These are phyloP conservation scores for Forbesichthys agassizii DNA, from an alignment of 2,113 vertebrate genomes.

Conservation along the genomic window DNA sequence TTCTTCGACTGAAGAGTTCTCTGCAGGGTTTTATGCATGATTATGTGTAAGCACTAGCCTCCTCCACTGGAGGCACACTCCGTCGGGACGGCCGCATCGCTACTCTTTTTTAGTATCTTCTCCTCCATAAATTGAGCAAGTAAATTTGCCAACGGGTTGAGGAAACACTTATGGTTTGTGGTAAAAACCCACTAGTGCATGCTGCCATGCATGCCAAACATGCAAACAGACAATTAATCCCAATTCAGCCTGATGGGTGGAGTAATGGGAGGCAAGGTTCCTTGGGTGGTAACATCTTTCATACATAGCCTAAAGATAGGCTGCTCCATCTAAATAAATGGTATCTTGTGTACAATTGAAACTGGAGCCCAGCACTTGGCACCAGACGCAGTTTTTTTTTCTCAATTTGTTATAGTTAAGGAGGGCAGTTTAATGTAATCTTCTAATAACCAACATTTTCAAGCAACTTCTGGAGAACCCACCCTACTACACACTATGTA, in stretches of 20 bases:
- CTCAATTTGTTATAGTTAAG: background rate
- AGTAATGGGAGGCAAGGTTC: slow-evolving; percentile 34
- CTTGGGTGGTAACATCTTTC: slow-evolving; percentile 24
- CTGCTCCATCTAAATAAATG: slow-evolving; percentile 10
- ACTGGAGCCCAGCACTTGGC: background rate
- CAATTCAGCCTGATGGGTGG: slow-evolving; percentile 51
- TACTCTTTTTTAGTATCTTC: slow-evolving; percentile 63
- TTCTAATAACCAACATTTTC: background rate
- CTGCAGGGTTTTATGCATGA: background rate
- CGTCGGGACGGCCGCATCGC: slow-evolving; percentile 43
- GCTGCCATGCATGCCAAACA: slow-evolving; percentile 55
- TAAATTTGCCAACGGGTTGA: slow-evolving; percentile 62
- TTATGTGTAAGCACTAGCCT: background rate
- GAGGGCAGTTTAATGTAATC: background rate
- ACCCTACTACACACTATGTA: slow-evolving; percentile 4
- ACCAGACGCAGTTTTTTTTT: background rate
- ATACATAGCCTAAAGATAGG: slow-evolving; percentile 10
- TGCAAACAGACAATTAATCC: slow-evolving; percentile 47
- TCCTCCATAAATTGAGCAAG: slow-evolving; percentile 53
- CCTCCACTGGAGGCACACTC: slow-evolving; percentile 14
- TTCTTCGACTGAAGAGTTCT: slow-evolving; percentile 21
- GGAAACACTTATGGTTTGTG: slow-evolving; percentile 56
- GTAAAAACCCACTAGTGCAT: slow-evolving; percentile 38
- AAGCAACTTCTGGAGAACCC: slow-evolving; percentile 2
- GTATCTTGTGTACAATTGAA: background rate